phyloP scores from a whole-genome alignment of 2,797 vertebrate genomes.

The Anguilla marmorata region DNA sequence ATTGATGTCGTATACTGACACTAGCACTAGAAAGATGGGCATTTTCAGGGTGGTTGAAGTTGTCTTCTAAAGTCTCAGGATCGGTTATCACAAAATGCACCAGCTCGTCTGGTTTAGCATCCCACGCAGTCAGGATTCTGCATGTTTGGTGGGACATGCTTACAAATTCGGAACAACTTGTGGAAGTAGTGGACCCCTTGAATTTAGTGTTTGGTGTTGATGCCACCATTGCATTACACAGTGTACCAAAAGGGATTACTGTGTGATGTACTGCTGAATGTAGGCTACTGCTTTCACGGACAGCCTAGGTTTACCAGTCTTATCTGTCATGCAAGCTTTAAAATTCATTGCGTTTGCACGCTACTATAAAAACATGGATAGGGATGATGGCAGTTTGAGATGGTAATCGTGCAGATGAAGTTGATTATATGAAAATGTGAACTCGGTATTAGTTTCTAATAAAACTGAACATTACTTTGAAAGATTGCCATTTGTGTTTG shows the following conservation, averaged over 20 bases:
- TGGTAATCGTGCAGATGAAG: background rate
- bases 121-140: background rate
- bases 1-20: background rate
- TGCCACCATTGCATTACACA: background rate
- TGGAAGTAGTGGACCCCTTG: background rate
- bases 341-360: background rate
- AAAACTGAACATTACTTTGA: background rate
- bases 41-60: background rate
- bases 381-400: background rate
- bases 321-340: conserved; percentile 1
- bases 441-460: background rate
- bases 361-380: background rate
- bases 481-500: background rate
- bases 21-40: background rate
- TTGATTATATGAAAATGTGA: background rate
- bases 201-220: background rate
- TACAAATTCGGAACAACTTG: background rate
- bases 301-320: background rate
- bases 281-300: background rate
- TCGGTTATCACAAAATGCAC: background rate
- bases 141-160: background rate
- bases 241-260: background rate
- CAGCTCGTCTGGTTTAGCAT: background rate
- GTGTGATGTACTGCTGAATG: background rate
- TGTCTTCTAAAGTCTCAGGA: background rate